These are phyloP conservation scores for Dysmachus trigonus DNA, from an alignment of 2,888 invertebrate species.

Conservation along the genomic window DNA sequence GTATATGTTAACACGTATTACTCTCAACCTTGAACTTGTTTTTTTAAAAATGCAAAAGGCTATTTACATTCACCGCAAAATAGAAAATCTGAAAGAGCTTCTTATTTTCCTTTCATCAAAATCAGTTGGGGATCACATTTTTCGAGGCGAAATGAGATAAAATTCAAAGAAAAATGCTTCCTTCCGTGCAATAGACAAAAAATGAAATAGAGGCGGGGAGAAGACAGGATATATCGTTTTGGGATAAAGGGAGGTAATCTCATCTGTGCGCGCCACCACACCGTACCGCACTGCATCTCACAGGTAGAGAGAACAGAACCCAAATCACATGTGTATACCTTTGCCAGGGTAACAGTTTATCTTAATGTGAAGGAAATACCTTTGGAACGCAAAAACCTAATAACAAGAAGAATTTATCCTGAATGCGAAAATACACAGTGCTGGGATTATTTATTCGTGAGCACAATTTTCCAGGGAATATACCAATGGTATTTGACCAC, in stretches of 20 bases:
- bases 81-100: neutral
- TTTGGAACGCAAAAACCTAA: neutral
- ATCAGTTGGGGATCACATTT: neutral
- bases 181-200: neutral
- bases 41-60: neutral
- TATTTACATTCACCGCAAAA: neutral
- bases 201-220: neutral
- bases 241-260: neutral
- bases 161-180: neutral
- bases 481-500: neutral
- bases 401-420: neutral
- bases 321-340: neutral
- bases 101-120: neutral
- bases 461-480: neutral
- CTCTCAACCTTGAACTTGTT: neutral
- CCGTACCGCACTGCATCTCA: neutral
- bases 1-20: neutral
- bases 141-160: neutral
- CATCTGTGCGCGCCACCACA: neutral
- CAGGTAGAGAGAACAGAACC: neutral
- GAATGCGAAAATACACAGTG: neutral
- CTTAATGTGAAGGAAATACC: neutral
- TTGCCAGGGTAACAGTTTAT: neutral
- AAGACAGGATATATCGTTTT: neutral
- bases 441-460: neutral